A percentile compares a stretch with the other conserved stretches of the same genome.
Conservation (phyloP, 1,140 invertebrate genomes). For the Drosophila subobscura region DNA sequence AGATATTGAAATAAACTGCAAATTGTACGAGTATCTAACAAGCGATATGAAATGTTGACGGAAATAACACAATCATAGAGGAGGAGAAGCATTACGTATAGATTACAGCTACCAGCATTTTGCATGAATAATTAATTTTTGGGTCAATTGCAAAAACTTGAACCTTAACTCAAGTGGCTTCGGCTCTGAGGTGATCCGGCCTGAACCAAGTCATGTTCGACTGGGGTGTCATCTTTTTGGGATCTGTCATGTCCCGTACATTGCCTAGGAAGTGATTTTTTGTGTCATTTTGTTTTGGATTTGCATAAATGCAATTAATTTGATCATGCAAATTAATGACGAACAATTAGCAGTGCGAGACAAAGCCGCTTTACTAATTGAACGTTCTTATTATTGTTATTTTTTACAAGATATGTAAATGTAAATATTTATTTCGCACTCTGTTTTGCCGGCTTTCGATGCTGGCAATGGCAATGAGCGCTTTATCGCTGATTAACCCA, state of each 20-base stretch:
- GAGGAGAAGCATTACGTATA: slow-evolving; percentile 55
- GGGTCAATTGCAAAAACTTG: slow-evolving; percentile 82
- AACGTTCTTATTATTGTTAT: slow-evolving; percentile 43
- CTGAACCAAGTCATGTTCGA: background rate
- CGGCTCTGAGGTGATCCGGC: slow-evolving; percentile 2
- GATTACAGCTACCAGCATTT: slow-evolving; percentile 59
- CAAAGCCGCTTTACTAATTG: slow-evolving; percentile 73
- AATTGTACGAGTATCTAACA: slow-evolving; percentile 62
- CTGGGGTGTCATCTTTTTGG: slow-evolving; percentile 41
- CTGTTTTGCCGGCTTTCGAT: slow-evolving; percentile 15
- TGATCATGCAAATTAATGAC: slow-evolving; percentile 73
- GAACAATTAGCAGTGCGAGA: slow-evolving; percentile 67
- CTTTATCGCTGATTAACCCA: slow-evolving; percentile 79
- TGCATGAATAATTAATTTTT: slow-evolving; percentile 81
- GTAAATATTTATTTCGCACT: slow-evolving; percentile 58
- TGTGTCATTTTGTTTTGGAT: slow-evolving; percentile 40
- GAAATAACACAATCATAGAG: slow-evolving; percentile 49
- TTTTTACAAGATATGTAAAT: slow-evolving; percentile 60
- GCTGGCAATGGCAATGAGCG: slow-evolving; percentile 62
- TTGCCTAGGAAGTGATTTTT: slow-evolving; percentile 74
- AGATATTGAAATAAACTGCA: slow-evolving; percentile 56
- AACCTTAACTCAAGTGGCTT: slow-evolving; percentile 62
- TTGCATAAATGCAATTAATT: slow-evolving; percentile 73
- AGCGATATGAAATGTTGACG: slow-evolving; percentile 70
- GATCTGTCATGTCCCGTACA: slow-evolving; percentile 34